These are phyloP conservation scores for Oncorhynchus mykiss DNA, from an alignment of 2,113 vertebrate species.

Conservation along the genomic window DNA sequence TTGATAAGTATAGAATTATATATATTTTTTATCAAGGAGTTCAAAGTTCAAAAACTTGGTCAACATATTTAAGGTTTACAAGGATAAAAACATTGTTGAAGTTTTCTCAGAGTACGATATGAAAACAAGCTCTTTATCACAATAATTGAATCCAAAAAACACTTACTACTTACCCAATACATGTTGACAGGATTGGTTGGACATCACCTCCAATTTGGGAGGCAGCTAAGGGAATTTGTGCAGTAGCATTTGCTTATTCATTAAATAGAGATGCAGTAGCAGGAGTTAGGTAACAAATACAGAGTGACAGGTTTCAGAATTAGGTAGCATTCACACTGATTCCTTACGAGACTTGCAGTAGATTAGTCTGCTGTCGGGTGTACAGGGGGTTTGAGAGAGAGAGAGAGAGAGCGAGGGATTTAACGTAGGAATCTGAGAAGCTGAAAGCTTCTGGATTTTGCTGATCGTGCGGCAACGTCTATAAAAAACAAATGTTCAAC, in stretches of 20 bases:
- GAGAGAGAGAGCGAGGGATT: slow-evolving; percentile 1
- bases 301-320: slow-evolving; percentile 57
- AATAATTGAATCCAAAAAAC: not conserved
- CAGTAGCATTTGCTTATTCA: slow-evolving; percentile 32
- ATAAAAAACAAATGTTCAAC: slow-evolving; percentile 41
- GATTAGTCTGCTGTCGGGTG: slow-evolving; percentile 4
- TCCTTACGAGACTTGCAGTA: slow-evolving; percentile 45
- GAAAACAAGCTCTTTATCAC: no score
- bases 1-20: no score
- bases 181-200: slow-evolving; percentile 31
- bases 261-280: slow-evolving; percentile 32
- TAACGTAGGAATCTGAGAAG: slow-evolving; percentile 26
- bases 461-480: slow-evolving; percentile 53
- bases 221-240: slow-evolving; percentile 12
- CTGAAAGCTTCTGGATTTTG: slow-evolving; percentile 45
- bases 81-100: no score
- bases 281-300: slow-evolving; percentile 31
- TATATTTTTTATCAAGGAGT: no score
- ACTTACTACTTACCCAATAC: slow-evolving; percentile 28
- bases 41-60: no score
- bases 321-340: slow-evolving; percentile 28
- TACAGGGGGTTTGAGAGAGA: no score
- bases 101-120: no score
- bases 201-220: slow-evolving; percentile 6
- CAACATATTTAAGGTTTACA: no score